Evolutionary conservation across 2,797 vertebrate species (phyloP).

Genomic region (Dendrocincla fuliginosa): DNA sequence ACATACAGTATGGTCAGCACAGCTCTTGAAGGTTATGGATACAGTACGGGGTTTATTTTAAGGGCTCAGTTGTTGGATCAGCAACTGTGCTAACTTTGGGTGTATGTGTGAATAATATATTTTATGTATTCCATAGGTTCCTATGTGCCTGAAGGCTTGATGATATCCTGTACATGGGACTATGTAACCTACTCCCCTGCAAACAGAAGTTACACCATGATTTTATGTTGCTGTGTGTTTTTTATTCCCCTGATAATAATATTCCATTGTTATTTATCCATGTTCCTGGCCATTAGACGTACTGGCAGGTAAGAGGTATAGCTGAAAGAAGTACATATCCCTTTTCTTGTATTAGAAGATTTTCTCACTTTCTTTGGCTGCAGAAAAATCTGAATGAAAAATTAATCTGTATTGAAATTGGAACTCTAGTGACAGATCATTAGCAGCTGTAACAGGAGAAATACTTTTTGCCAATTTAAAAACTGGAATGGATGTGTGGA

Average conservation of each 20-base stretch:
- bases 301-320: conserved; percentile 70
- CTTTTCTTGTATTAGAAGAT: not conserved
- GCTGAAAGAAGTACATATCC: not conserved
- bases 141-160: conserved; percentile 77
- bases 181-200: conserved; percentile 71
- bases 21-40: not conserved
- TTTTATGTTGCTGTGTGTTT: conserved; percentile 77
- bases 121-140: conserved; percentile 72
- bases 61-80: not conserved
- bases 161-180: conserved; percentile 78
- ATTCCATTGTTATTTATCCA: conserved; percentile 71
- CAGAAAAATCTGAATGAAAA: not conserved
- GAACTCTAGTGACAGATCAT: not conserved
- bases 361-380: not conserved
- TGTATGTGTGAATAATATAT: not conserved
- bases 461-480: not conserved
- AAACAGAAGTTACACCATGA: conserved; percentile 78
- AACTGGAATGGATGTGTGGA: not conserved
- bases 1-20: accelerated
- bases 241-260: conserved; percentile 75
- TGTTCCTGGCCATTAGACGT: conserved; percentile 75
- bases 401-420: not conserved
- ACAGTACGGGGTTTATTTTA: not conserved
- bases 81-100: not conserved
- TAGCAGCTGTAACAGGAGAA: not conserved